These are phyloP conservation scores for Drosophila leontia DNA, from an alignment of 1,140 invertebrate species.

Conservation along the genomic window DNA sequence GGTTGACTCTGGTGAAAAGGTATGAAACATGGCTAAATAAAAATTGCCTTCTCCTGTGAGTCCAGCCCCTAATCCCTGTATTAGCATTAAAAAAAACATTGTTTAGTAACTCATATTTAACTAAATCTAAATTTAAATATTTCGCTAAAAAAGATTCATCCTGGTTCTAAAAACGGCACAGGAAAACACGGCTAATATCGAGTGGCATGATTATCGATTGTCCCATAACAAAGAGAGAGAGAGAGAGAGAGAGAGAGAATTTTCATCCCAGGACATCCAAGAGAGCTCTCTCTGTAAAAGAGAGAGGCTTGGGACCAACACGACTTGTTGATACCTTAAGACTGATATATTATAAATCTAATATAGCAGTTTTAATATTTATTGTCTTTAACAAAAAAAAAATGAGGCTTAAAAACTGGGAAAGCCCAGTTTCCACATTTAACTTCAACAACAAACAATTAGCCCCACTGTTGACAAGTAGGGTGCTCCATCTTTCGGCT, in stretches of 20 bases:
- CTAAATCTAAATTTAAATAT: neutral
- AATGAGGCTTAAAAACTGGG: neutral
- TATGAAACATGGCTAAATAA: neutral
- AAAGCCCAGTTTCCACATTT: neutral
- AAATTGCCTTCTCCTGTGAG: neutral
- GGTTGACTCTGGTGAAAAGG: neutral
- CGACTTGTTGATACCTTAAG: conserved; percentile 8
- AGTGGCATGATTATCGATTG: neutral
- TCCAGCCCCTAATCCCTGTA: too few relatives aligned
- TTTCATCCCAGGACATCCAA: neutral
- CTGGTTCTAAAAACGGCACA: neutral
- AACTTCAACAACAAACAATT: neutral
- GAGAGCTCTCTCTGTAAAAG: neutral
- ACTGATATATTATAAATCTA: neutral
- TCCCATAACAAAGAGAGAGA: neutral
- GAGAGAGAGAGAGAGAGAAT: conserved; percentile 6
- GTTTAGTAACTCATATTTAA: too few relatives aligned
- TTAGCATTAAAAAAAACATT: too few relatives aligned
- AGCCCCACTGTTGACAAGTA: neutral
- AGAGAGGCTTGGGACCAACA: neutral
- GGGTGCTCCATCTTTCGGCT: conserved; percentile 6
- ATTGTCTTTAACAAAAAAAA: neutral
- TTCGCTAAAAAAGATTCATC: neutral
- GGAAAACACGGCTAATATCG: neutral
- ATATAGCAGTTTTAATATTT: neutral